Percentiles rank a stretch among this genome's conserved stretches.
Conservation (phyloP, 2,797 vertebrate genomes). For the Takifugu ocellatus region DNA sequence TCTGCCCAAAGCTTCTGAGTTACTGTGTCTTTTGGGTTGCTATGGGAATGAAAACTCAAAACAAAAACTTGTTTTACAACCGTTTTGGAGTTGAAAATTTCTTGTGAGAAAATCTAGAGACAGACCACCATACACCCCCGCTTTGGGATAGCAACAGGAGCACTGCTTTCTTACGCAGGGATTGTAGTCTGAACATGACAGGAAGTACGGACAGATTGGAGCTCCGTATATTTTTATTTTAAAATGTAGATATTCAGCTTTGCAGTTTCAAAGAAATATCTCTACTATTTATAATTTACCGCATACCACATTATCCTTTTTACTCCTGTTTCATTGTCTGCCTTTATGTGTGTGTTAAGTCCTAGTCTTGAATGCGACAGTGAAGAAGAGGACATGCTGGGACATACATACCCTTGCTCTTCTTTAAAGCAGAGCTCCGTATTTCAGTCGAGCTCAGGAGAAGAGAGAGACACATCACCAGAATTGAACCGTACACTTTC, state of each 20-base stretch:
- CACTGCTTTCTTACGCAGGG: constrained; percentile 4
- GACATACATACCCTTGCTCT: constrained; percentile 49
- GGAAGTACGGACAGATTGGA: constrained; percentile 59
- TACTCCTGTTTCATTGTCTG: constrained; percentile 8
- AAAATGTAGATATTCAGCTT: too few relatives aligned
- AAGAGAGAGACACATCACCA: constrained; percentile 69
- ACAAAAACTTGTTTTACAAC: neutral
- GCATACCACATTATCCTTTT: constrained; percentile 16
- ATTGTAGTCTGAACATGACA: constrained; percentile 40
- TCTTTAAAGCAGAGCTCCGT: constrained; percentile 50
- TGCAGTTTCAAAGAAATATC: too few relatives aligned
- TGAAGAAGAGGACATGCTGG: constrained; percentile 71
- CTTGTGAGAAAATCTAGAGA: neutral
- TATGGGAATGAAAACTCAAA: neutral
- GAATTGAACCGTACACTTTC: constrained; percentile 70
- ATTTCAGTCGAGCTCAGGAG: constrained; percentile 61
- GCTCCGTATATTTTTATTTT: constrained; percentile 34
- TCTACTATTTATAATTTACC: too few relatives aligned
- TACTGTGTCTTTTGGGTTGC: neutral
- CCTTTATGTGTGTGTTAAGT: constrained; percentile 62
- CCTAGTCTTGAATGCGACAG: constrained; percentile 85
- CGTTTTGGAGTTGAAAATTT: neutral
- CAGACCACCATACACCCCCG: constrained; percentile 1
- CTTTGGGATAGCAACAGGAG: neutral
- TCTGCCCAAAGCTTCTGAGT: neutral